Evolutionary conservation across 1,140 invertebrate genomes (phyloP).

Genomic region (Drosophila sp.): DNA sequence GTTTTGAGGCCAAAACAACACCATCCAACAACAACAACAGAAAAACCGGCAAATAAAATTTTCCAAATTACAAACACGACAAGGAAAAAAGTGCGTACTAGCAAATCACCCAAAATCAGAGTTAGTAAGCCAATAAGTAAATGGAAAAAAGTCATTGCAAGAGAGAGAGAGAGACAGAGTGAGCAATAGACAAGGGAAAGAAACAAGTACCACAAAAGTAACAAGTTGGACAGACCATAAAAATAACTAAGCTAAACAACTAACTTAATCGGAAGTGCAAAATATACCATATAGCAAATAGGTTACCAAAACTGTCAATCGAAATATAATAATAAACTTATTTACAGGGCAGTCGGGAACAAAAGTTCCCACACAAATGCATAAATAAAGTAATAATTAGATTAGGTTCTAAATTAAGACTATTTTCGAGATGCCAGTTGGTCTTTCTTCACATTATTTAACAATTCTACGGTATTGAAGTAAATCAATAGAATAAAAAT

Average conservation of each 20-base stretch:
- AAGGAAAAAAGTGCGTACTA: conserved; percentile 44
- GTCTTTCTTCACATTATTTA: too few species aligned
- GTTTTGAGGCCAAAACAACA: conserved; percentile 46
- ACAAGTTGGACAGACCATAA: conserved; percentile 21
- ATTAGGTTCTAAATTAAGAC: too few species aligned
- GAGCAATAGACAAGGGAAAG: conserved; percentile 10
- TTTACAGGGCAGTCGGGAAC: too few species aligned
- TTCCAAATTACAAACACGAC: conserved; percentile 41
- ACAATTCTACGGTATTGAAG: too few species aligned
- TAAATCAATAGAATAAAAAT: too few species aligned
- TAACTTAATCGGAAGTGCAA: not conserved
- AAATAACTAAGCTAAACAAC: not conserved
- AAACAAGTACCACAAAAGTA: conserved; percentile 22
- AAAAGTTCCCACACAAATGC: too few species aligned
- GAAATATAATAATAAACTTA: not conserved
- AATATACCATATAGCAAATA: not conserved
- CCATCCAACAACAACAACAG: conserved; percentile 20
- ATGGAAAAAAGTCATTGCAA: conserved; percentile 54
- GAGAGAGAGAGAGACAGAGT: not conserved
- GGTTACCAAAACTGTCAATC: too few species aligned
- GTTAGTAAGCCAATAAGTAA: conserved; percentile 75
- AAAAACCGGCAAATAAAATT: conserved; percentile 51
- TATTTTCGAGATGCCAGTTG: too few species aligned
- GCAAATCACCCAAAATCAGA: conserved; percentile 31
- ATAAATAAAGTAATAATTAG: too few species aligned